phyloP scores from a whole-genome alignment of 2,888 invertebrate species.

The Balanococcus diminutus region DNA sequence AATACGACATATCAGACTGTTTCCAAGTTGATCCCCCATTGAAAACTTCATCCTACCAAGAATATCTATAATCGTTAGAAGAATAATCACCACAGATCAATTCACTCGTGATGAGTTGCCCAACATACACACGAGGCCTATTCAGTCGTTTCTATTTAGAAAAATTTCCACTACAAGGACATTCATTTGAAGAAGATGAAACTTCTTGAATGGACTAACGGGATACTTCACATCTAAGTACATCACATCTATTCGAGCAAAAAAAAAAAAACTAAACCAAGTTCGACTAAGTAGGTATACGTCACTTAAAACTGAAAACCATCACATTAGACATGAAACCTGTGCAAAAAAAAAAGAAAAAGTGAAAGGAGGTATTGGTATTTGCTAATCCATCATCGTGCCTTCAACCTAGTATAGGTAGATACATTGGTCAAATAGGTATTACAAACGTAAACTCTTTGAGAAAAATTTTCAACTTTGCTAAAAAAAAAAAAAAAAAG shows the following conservation, averaged over 20 bases:
- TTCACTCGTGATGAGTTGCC: too few relatives aligned
- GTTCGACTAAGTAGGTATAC: not conserved
- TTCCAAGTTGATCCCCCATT: too few relatives aligned
- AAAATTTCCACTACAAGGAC: not conserved
- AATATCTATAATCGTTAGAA: too few relatives aligned
- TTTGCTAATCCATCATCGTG: not conserved
- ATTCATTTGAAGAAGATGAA: not conserved
- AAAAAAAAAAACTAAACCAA: not conserved
- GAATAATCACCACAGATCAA: too few relatives aligned
- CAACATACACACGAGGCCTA: too few relatives aligned
- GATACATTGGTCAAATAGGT: not conserved
- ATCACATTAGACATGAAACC: not conserved
- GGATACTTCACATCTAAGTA: not conserved
- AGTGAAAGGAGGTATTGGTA: constrained; percentile 1
- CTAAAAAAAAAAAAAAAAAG: not conserved
- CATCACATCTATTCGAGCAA: not conserved
- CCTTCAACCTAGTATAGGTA: not conserved
- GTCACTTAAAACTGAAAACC: not conserved
- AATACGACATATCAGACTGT: too few relatives aligned
- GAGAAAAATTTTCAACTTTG: not conserved
- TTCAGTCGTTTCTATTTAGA: too few relatives aligned
- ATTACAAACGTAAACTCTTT: too few relatives aligned
- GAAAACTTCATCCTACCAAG: too few relatives aligned
- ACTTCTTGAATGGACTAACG: not conserved
- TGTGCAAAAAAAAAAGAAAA: not conserved